Evolutionary conservation across 1,140 invertebrate species (phyloP).

Genomic region (Hypsibius dujardini): DNA sequence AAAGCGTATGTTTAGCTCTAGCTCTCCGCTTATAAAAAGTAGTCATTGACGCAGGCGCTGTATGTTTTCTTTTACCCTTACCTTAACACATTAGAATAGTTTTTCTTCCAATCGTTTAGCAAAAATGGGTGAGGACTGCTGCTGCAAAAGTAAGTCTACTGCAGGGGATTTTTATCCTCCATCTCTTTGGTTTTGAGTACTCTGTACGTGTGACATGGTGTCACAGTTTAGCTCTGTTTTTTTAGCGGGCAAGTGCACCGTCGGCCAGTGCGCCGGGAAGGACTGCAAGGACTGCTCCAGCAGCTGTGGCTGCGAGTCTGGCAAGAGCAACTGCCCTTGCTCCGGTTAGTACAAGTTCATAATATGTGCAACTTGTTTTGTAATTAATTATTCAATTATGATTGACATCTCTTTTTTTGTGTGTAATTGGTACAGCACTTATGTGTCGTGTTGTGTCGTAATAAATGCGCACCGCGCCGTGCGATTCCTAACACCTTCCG

Average conservation of each 20-base stretch:
- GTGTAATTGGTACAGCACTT: no score
- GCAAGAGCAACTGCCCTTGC: not conserved
- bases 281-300: constrained; percentile 3
- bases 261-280: not conserved
- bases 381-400: not conserved
- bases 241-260: not conserved
- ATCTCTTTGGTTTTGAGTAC: not conserved
- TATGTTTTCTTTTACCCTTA: no score
- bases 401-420: no score
- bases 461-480: no score
- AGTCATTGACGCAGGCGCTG: no score
- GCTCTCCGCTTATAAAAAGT: no score
- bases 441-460: no score
- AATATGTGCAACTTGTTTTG: not conserved
- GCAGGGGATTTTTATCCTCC: no score
- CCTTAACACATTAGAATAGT: no score
- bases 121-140: not conserved
- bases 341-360: not conserved
- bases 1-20: no score
- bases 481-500: no score
- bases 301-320: not conserved
- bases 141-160: constrained; percentile 5
- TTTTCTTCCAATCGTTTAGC: no score
- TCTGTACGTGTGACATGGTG: not conserved
- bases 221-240: not conserved